phyloP scores from a whole-genome alignment of 2,113 vertebrate species.

The Bettongia penicillata region DNA sequence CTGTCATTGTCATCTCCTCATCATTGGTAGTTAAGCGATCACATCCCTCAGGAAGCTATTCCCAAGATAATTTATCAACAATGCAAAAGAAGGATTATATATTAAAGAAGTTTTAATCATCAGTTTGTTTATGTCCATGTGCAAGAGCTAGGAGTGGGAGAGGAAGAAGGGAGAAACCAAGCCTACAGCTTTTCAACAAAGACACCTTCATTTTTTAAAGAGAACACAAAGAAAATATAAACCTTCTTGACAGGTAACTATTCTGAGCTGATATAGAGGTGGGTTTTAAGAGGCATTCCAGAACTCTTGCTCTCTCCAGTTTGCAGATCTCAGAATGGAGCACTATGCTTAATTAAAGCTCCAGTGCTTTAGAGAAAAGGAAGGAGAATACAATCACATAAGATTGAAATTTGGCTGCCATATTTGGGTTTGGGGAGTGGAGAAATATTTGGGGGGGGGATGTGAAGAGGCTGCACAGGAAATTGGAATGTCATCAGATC shows the following conservation, averaged over 20 bases:
- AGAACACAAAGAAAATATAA: conserved; percentile 1
- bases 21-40: conserved; percentile 29
- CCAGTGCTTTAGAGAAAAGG: conserved; percentile 60
- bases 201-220: background rate
- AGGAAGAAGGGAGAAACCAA: background rate
- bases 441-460: background rate
- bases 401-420: conserved; percentile 61
- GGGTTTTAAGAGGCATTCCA: conserved; percentile 23
- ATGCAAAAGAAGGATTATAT: conserved; percentile 29
- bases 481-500: conserved; percentile 53
- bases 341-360: conserved; percentile 56
- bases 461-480: conserved; percentile 42
- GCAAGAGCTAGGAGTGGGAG: background rate
- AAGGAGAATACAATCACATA: conserved; percentile 35
- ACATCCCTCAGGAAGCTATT: conserved; percentile 60
- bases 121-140: background rate
- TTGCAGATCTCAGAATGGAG: conserved; percentile 40
- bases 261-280: background rate
- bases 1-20: background rate
- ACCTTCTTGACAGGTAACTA: background rate
- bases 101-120: conserved; percentile 39
- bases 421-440: conserved; percentile 6
- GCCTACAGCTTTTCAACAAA: background rate
- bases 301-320: conserved; percentile 34
- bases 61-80: conserved; percentile 57